A percentile compares a stretch with the other conserved stretches of the same genome.
phyloP scores from a whole-genome alignment of 2,888 invertebrate genomes.

The Agonopterix arenella region DNA sequence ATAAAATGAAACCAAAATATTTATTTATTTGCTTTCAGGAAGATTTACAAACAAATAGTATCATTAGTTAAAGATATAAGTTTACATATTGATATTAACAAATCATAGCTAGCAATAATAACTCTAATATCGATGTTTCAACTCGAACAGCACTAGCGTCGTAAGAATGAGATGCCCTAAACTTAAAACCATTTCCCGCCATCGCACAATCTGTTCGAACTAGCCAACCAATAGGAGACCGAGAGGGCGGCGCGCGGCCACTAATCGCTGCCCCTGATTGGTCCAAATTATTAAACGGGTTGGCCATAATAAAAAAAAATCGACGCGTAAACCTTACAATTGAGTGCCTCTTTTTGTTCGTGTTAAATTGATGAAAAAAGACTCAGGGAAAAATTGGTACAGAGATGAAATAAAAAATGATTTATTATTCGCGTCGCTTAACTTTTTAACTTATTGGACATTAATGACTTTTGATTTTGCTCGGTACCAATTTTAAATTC shows the following conservation, averaged over 20 bases:
- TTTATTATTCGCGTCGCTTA: slow-evolving; percentile 66
- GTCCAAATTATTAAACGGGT: slow-evolving; percentile 66
- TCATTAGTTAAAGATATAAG: too few relatives aligned
- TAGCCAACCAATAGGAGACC: slow-evolving; percentile 49
- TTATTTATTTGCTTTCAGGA: too few relatives aligned
- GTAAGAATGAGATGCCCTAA: slow-evolving; percentile 71
- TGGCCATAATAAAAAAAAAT: slow-evolving; percentile 62
- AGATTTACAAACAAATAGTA: too few relatives aligned
- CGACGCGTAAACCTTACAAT: slow-evolving; percentile 59
- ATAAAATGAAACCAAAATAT: too few relatives aligned
- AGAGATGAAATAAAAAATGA: slow-evolving; percentile 73
- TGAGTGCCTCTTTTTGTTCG: slow-evolving; percentile 71
- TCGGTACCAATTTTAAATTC: slow-evolving; percentile 45
- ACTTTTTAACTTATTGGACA: slow-evolving; percentile 74
- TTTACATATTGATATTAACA: too few relatives aligned
- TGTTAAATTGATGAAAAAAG: slow-evolving; percentile 75
- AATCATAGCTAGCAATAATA: too few relatives aligned
- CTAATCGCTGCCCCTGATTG: slow-evolving; percentile 46
- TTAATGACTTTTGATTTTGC: slow-evolving; percentile 74
- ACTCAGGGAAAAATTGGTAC: slow-evolving; percentile 59
- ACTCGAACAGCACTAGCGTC: slow-evolving; percentile 33
- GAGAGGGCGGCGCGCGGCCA: slow-evolving; percentile 58
- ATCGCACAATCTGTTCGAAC: slow-evolving; percentile 64
- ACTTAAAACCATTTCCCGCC: slow-evolving; percentile 71
- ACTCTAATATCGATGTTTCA: neutral